Conservation (phyloP, 2,888 invertebrate species). For the Pedicia rivosa region DNA sequence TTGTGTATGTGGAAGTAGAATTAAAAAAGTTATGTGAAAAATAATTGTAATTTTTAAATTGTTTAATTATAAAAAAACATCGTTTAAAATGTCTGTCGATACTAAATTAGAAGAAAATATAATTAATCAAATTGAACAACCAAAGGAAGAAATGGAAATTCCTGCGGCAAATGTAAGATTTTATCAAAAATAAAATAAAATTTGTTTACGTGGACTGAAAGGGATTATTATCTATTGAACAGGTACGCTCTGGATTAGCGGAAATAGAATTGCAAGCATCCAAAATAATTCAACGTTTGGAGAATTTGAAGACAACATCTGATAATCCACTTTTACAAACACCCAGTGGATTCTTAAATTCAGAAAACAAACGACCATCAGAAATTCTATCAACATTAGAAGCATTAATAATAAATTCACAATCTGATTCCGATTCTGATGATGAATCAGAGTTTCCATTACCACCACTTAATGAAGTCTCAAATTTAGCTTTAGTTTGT, state of each 20-base stretch:
- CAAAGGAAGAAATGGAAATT: neutral
- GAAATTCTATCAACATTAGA: slow-evolving; percentile 39
- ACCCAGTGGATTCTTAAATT: slow-evolving; percentile 32
- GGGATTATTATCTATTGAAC: too few species aligned
- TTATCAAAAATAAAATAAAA: slow-evolving; percentile 1
- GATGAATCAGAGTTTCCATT: slow-evolving; percentile 42
- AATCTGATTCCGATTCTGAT: slow-evolving; percentile 33
- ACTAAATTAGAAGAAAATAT: neutral
- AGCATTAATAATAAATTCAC: slow-evolving; percentile 45
- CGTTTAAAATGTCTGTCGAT: neutral
- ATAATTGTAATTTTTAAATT: too few species aligned
- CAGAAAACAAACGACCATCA: slow-evolving; percentile 34
- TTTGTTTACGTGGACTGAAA: slow-evolving; percentile 5
- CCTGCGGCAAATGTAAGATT: slow-evolving; percentile 4
- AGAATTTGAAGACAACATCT: slow-evolving; percentile 33
- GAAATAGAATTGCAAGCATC: slow-evolving; percentile 56
- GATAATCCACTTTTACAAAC: neutral
- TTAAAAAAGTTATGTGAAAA: too few species aligned
- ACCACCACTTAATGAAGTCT: slow-evolving; percentile 43
- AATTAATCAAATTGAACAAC: too few species aligned
- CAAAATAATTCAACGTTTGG: slow-evolving; percentile 51
- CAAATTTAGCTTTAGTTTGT: slow-evolving; percentile 55
- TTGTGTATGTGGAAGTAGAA: too few species aligned
- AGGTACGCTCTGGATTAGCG: slow-evolving; percentile 46
- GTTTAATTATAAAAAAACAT: neutral